Conservation (phyloP, 2,888 invertebrate species). For the Drosophila acutilabella region DNA sequence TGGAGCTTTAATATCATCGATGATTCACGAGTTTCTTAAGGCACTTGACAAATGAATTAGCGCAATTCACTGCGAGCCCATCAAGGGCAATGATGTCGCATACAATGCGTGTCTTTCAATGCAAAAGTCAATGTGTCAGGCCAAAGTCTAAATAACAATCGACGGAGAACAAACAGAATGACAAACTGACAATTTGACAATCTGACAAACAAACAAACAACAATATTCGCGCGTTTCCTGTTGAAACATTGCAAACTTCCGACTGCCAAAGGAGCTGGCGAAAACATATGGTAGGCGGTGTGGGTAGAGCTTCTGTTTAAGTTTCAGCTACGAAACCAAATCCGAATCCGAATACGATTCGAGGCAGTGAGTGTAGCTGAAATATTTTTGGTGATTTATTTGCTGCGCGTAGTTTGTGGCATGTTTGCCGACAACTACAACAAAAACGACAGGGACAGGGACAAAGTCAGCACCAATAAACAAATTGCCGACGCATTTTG, state of each 20-base stretch:
- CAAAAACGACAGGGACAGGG: slow-evolving; percentile 28
- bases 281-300: slow-evolving; percentile 69
- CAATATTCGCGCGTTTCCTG: slow-evolving; percentile 75
- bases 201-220: slow-evolving; percentile 31
- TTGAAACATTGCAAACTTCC: slow-evolving; percentile 81
- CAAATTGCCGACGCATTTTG: slow-evolving; percentile 82
- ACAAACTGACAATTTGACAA: slow-evolving; percentile 29
- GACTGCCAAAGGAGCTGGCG: slow-evolving; percentile 65
- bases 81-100: slow-evolving; percentile 56
- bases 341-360: slow-evolving; percentile 11
- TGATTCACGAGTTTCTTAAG: slow-evolving; percentile 64
- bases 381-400: slow-evolving; percentile 81
- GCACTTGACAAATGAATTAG: slow-evolving; percentile 81
- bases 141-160: slow-evolving; percentile 71
- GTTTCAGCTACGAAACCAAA: slow-evolving; percentile 12
- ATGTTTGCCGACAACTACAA: slow-evolving; percentile 65
- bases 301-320: slow-evolving; percentile 46
- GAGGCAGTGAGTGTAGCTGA: slow-evolving; percentile 72
- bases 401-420: slow-evolving; percentile 78
- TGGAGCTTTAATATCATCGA: slow-evolving; percentile 49
- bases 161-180: slow-evolving; percentile 42
- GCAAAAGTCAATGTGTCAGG: slow-evolving; percentile 79
- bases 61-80: slow-evolving; percentile 61
- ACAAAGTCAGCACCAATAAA: slow-evolving; percentile 71
- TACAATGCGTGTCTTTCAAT: slow-evolving; percentile 79